Conservation (phyloP, 2,113 vertebrate genomes). For the Thomomys bottae region DNA sequence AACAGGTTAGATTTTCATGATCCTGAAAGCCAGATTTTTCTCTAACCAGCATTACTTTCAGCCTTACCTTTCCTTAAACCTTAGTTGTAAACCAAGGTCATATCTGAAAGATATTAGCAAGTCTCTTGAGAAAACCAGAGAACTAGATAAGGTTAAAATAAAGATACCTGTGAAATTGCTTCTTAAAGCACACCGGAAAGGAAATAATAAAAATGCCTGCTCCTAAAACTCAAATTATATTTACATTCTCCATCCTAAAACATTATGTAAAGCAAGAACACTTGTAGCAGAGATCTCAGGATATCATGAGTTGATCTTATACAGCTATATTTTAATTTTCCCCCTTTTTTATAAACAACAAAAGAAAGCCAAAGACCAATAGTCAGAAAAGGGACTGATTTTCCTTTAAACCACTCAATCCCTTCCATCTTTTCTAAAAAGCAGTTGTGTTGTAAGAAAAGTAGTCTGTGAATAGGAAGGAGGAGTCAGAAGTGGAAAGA, state of each 20-base stretch:
- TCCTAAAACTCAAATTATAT: background rate
- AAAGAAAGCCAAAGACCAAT: background rate
- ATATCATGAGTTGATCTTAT: background rate
- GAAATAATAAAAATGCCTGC: background rate
- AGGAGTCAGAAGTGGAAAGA: background rate
- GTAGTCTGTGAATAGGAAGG: background rate
- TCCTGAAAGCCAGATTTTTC: background rate
- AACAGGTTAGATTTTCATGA: background rate
- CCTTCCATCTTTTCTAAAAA: background rate
- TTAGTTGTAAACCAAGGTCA: background rate
- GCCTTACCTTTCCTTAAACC: background rate
- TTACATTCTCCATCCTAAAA: conserved; percentile 18
- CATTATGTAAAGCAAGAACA: background rate
- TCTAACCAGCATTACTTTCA: background rate
- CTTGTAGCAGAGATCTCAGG: background rate
- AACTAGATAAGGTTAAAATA: background rate
- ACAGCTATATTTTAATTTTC: background rate
- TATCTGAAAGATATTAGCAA: background rate
- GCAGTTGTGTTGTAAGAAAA: background rate
- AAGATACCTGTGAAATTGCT: background rate
- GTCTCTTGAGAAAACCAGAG: background rate
- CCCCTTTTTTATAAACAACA: background rate
- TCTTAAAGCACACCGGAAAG: conserved; percentile 1
- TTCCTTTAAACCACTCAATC: background rate
- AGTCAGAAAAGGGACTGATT: background rate